phyloP scores from a whole-genome alignment of 2,113 vertebrate genomes.

The Sigmodon hispidus region DNA sequence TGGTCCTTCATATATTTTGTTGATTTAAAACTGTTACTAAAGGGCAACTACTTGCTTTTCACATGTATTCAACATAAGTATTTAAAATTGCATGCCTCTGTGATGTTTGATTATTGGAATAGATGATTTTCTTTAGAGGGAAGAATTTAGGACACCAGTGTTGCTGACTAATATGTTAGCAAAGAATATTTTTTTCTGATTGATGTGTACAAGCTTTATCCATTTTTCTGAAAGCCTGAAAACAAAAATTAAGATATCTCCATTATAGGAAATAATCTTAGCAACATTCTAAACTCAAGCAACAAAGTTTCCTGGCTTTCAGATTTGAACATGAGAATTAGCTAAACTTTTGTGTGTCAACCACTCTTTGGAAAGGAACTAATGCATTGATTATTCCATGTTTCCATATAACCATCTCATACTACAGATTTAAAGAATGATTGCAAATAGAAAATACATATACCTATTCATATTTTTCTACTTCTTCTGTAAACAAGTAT shows the following conservation, averaged over 20 bases:
- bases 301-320: no score
- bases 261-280: background rate
- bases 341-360: background rate
- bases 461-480: background rate
- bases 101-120: background rate
- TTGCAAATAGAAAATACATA: background rate
- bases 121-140: background rate
- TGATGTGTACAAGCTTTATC: background rate
- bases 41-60: background rate
- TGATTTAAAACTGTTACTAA: slow-evolving; percentile 26
- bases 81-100: background rate
- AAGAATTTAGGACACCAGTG: background rate
- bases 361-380: background rate
- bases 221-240: background rate
- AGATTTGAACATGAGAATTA: background rate
- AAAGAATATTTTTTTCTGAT: background rate
- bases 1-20: background rate
- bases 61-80: background rate
- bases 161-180: background rate
- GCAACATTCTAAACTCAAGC: background rate
- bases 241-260: background rate
- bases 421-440: background rate
- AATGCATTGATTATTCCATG: background rate
- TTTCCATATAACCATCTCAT: background rate
- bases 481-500: background rate